These are phyloP conservation scores for Hestina assimilis DNA, from an alignment of 1,140 invertebrate species.

Conservation along the genomic window DNA sequence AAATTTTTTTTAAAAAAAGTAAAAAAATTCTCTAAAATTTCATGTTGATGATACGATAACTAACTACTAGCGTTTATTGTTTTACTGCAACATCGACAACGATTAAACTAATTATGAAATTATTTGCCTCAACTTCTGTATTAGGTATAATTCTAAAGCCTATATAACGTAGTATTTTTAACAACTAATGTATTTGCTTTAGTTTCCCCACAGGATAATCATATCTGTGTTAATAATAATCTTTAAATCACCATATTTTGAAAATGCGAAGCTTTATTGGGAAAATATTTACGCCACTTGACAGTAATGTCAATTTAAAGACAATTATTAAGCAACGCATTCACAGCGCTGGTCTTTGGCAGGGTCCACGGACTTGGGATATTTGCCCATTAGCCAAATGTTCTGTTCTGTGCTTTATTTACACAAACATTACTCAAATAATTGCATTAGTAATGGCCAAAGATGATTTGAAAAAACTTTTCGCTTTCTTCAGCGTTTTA, in stretches of 20 bases:
- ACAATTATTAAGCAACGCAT: slow-evolving; percentile 15
- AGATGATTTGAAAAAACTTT: slow-evolving; percentile 41
- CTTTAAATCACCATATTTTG: no score
- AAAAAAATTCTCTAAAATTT: no score
- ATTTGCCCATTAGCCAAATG: slow-evolving; percentile 34
- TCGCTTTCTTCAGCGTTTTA: slow-evolving; percentile 52
- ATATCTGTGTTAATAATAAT: no score
- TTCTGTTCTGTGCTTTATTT: slow-evolving; percentile 38
- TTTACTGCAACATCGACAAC: background rate
- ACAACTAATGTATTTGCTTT: no score
- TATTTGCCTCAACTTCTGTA: no score
- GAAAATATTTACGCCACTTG: background rate
- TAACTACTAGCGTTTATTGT: no score
- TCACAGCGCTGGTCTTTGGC: slow-evolving; percentile 25
- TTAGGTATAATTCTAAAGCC: no score
- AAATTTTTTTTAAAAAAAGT: no score
- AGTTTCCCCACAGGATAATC: no score
- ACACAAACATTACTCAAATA: slow-evolving; percentile 37
- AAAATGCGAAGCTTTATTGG: background rate
- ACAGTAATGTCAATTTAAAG: background rate
- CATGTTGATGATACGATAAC: no score
- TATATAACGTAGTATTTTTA: no score
- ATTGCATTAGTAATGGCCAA: slow-evolving; percentile 35
- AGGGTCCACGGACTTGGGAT: background rate
- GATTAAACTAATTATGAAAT: background rate